Conservation (phyloP, 2,888 invertebrate species). For the Cacoxenus indagator region DNA sequence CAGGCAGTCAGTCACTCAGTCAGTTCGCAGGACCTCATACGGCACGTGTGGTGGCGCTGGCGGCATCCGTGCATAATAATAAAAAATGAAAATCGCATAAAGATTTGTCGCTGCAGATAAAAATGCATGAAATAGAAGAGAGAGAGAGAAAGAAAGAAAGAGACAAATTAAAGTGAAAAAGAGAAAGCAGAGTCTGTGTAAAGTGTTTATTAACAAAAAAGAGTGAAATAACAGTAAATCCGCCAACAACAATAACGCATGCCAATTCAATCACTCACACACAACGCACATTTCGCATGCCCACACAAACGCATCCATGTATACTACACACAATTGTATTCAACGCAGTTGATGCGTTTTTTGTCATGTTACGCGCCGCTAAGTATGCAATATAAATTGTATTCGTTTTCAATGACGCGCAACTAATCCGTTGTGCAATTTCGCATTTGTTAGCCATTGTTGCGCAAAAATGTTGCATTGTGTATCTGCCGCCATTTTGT, state of each 20-base stretch:
- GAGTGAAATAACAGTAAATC: conserved; percentile 14
- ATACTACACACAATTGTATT: conserved; percentile 29
- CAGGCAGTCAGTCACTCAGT: no score
- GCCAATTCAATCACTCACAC: conserved; percentile 5
- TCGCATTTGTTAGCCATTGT: not conserved
- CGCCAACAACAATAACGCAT: conserved; percentile 18
- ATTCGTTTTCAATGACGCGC: conserved; percentile 7
- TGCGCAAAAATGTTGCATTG: not conserved
- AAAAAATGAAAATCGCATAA: conserved; percentile 54
- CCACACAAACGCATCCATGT: not conserved
- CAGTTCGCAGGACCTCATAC: not conserved
- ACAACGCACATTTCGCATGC: not conserved
- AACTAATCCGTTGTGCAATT: conserved; percentile 16
- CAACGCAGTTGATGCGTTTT: conserved; percentile 25
- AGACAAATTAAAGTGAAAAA: not conserved
- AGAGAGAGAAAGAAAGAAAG: conserved; percentile 36
- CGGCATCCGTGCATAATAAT: conserved; percentile 14
- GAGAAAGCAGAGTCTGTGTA: not conserved
- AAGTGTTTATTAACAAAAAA: conserved; percentile 1
- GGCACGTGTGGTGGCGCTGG: not conserved
- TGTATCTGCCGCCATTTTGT: not conserved
- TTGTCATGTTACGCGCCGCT: conserved; percentile 37
- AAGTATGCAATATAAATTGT: conserved; percentile 55
- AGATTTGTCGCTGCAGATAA: conserved; percentile 61
- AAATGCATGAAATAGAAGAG: conserved; percentile 46